A percentile compares a stretch with the other conserved stretches of the same genome.
These are phyloP conservation scores for Anolis apletophallus DNA, from an alignment of 2,797 vertebrate species.

Conservation along the genomic window DNA sequence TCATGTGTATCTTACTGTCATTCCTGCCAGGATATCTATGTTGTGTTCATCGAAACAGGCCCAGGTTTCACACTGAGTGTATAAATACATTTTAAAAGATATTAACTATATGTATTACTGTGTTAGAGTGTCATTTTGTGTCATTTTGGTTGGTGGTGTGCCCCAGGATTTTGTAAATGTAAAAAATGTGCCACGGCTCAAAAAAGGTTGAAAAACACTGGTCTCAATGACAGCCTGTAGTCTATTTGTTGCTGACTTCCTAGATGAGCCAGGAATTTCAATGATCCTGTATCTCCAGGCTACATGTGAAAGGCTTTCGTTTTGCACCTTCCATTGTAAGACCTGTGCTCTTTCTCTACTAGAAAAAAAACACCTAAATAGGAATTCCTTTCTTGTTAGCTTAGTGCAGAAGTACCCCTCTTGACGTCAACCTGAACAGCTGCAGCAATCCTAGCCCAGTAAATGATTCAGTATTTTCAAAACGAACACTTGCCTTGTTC, in stretches of 20 bases:
- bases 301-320: neutral
- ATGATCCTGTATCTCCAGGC: neutral
- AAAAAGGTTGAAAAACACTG: too few relatives aligned
- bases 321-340: neutral
- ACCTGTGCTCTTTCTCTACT: neutral
- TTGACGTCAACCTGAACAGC: neutral
- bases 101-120: too few relatives aligned
- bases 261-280: neutral
- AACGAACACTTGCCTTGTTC: neutral
- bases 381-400: neutral
- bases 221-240: neutral
- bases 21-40: too few relatives aligned
- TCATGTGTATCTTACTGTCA: too few relatives aligned
- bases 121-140: too few relatives aligned
- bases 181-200: too few relatives aligned
- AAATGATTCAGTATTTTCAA: neutral
- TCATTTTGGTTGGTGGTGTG: too few relatives aligned
- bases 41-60: too few relatives aligned
- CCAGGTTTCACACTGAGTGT: too few relatives aligned
- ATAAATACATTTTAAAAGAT: too few relatives aligned
- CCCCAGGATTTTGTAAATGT: too few relatives aligned
- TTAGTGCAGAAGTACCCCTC: neutral
- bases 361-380: neutral
- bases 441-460: neutral
- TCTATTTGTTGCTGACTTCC: neutral